Evolutionary conservation across 1,140 invertebrate genomes (phyloP).

Genomic region (Octopus sinensis): DNA sequence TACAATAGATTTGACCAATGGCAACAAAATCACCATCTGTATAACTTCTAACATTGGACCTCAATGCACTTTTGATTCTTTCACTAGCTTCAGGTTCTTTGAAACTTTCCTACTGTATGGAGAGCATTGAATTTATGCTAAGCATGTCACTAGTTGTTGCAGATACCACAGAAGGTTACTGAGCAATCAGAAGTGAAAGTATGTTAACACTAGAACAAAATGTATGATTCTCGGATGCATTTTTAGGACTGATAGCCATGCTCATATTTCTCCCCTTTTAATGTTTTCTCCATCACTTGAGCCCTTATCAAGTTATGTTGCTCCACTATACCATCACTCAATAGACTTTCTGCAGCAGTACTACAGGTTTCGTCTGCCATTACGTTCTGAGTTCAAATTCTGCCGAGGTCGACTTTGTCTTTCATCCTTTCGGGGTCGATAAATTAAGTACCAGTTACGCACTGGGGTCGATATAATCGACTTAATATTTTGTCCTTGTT

Average conservation of each 20-base stretch:
- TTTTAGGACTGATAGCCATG: not conserved
- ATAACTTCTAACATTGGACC: not conserved
- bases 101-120: not conserved
- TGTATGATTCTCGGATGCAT: not conserved
- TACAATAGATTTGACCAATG: not conserved
- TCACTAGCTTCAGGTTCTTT: not conserved
- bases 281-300: not conserved
- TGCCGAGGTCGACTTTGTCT: no score
- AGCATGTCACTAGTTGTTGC: conserved; percentile 3
- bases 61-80: not conserved
- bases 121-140: not conserved
- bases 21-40: not conserved
- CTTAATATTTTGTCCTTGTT: no score
- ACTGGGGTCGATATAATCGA: no score
- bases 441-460: no score
- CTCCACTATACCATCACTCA: not conserved
- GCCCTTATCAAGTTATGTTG: not conserved
- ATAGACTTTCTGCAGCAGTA: not conserved
- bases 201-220: not conserved
- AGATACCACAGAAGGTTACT: not conserved
- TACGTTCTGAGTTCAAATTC: no score
- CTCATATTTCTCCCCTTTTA: not conserved
- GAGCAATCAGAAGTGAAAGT: not conserved
- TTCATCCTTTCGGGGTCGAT: no score
- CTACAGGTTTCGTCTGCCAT: not conserved